phyloP scores from a whole-genome alignment of 2,888 invertebrate species.

The Portevinia maculata region DNA sequence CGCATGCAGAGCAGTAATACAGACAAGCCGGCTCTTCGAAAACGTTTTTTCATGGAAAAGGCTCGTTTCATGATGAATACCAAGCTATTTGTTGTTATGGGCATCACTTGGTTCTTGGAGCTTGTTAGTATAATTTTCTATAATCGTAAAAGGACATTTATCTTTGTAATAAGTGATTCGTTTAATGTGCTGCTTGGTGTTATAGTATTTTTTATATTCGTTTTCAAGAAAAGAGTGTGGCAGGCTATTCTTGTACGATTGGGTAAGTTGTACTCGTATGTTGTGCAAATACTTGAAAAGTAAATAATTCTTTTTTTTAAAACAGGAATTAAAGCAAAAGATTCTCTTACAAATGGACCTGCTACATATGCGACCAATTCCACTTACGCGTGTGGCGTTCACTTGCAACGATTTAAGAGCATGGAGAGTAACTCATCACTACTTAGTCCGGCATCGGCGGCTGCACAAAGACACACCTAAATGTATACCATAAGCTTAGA shows the following conservation, averaged over 20 bases:
- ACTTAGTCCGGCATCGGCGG: constrained; percentile 68
- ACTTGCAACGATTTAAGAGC: constrained; percentile 76
- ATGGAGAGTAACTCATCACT: constrained; percentile 76
- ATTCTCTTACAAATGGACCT: constrained; percentile 66
- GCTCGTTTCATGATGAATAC: constrained; percentile 88
- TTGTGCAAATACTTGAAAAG: background rate
- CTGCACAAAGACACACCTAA: constrained; percentile 46
- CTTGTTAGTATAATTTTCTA: constrained; percentile 85
- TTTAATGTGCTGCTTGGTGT: constrained; percentile 89
- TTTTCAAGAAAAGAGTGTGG: constrained; percentile 87
- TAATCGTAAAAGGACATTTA: constrained; percentile 83
- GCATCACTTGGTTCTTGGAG: constrained; percentile 89
- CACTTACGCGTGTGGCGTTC: constrained; percentile 76
- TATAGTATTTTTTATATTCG: constrained; percentile 88
- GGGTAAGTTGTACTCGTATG: constrained; percentile 81
- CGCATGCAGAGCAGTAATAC: constrained; percentile 87
- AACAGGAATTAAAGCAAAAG: constrained; percentile 53
- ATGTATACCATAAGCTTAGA: constrained; percentile 3
- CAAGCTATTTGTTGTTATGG: constrained; percentile 91
- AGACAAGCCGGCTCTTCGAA: constrained; percentile 85
- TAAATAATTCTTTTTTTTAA: background rate
- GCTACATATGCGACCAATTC: constrained; percentile 76
- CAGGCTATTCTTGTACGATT: constrained; percentile 85
- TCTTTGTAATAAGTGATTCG: constrained; percentile 85
- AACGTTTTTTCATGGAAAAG: constrained; percentile 87